phyloP scores from a whole-genome alignment of 2,113 vertebrate species.

The Pomatorhinus ruficollis region DNA sequence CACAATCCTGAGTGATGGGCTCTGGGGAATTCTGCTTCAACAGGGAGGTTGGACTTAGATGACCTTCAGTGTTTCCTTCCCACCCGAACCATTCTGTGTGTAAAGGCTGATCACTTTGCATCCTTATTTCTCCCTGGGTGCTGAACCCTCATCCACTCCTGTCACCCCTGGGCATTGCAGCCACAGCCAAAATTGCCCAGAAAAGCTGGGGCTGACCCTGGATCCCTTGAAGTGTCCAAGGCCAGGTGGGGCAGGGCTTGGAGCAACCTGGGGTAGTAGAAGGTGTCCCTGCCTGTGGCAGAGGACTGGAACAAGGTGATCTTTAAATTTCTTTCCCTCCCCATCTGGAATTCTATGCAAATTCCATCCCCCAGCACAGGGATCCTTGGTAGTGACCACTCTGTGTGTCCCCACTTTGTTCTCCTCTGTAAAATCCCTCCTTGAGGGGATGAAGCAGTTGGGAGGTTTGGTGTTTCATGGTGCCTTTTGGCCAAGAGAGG shows the following conservation, averaged over 20 bases:
- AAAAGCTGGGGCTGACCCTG: neutral
- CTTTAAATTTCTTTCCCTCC: neutral
- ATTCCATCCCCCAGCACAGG: neutral
- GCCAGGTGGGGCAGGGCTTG: accelerated
- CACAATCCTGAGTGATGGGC: neutral
- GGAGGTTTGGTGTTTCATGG: neutral
- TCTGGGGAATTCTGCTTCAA: neutral
- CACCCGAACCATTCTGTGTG: neutral
- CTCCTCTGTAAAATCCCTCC: neutral
- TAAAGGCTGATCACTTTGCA: neutral
- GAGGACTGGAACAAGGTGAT: too few species aligned
- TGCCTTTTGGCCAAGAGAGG: neutral
- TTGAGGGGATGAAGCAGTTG: neutral
- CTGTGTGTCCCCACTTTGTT: neutral
- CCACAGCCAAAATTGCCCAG: neutral
- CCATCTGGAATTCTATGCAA: neutral
- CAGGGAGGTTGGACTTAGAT: neutral
- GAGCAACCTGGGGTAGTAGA: accelerated
- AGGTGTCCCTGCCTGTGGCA: neutral
- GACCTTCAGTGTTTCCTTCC: neutral
- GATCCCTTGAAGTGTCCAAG: neutral
- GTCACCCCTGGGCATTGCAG: neutral
- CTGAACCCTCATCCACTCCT: neutral
- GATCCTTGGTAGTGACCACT: accelerated
- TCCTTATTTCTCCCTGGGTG: neutral